A percentile compares a stretch with the other conserved stretches of the same genome.
These are phyloP conservation scores for Candoia aspera DNA, from an alignment of 2,113 vertebrate genomes.

Conservation along the genomic window DNA sequence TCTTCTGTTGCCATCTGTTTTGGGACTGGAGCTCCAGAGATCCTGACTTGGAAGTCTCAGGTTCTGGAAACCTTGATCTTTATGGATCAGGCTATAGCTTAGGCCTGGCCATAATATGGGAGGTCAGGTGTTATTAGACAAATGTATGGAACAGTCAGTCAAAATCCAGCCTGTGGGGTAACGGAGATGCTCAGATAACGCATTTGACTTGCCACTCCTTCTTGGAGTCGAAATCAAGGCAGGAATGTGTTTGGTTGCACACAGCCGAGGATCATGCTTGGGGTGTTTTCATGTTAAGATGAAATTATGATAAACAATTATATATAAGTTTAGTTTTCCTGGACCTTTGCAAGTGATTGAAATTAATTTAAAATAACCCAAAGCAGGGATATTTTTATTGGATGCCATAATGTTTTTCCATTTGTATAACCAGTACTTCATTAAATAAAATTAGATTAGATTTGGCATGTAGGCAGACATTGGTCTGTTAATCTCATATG, in stretches of 20 bases:
- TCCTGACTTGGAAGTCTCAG: not conserved
- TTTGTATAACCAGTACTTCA: not conserved
- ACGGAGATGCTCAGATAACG: not conserved
- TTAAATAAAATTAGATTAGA: not conserved
- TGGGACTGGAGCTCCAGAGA: not conserved
- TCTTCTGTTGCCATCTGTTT: not conserved
- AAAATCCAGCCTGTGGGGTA: not conserved
- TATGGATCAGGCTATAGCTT: not conserved
- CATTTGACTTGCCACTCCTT: not conserved
- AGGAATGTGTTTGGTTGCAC: not conserved
- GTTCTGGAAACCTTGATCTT: not conserved
- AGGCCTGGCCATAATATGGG: not conserved
- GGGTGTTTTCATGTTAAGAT: not conserved
- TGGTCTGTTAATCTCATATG: not conserved
- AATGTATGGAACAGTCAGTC: not conserved
- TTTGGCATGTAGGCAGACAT: not conserved
- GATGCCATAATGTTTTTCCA: not conserved
- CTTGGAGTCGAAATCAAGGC: not conserved
- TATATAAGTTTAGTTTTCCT: not conserved
- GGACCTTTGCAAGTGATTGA: not conserved
- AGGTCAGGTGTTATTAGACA: not conserved
- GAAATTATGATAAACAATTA: not conserved
- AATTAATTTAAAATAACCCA: not conserved
- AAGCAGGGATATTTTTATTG: not conserved
- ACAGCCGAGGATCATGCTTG: not conserved